Base-by-base conservation (phyloP, 2,113 vertebrate species). In the Cephalopterus ornatus region DNA sequence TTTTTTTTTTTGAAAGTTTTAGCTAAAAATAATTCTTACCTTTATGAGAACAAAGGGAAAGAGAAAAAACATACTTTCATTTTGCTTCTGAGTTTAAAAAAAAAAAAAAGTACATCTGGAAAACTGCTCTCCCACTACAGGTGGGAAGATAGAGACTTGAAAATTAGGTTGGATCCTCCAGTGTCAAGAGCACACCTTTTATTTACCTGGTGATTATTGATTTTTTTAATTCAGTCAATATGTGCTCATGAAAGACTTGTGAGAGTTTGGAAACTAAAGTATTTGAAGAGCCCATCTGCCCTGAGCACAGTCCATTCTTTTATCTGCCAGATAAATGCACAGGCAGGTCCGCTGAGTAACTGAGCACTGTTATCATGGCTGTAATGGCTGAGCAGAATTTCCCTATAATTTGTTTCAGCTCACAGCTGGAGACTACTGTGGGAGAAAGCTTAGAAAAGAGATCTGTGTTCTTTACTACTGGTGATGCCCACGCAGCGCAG, bases 341-440 rank as follows among this genome's bases (percentile, higher is more conserved):
- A 78, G 14, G 27, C 66, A 76, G 44, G n/a, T 90, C 52, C 49
- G 68, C 12, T 16, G 39, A 68, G 75, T 55, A 82, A 67, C 55
- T 63, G 70, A 79, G 47, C 14, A 8, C 68, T 93, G 58, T 68
- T 72, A 82, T 77, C 61, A 67, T 6, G 55, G 32, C 39, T 85
- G 23, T 72, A 84, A 93, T 68, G 75, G 15, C 44, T 76, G 78
- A 76, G 72, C 13, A 75, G 42, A 75, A 88, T 90, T 92, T 88
- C 27, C 27, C 28, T 88, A 39, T 35, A 63, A 63, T 67, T 93
- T 92, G 9, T 56, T 93, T 79, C 82, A 67, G 66, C 39, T 78
- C 71, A 67, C 65, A 92, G 81, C 42, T 87, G 61, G 73, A 62
- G 28, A 20, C 8, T 37, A 27, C 55, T 18, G 65, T 67, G 28